phyloP scores from a whole-genome alignment of 2,888 invertebrate genomes.

The Cetonia aurata region DNA sequence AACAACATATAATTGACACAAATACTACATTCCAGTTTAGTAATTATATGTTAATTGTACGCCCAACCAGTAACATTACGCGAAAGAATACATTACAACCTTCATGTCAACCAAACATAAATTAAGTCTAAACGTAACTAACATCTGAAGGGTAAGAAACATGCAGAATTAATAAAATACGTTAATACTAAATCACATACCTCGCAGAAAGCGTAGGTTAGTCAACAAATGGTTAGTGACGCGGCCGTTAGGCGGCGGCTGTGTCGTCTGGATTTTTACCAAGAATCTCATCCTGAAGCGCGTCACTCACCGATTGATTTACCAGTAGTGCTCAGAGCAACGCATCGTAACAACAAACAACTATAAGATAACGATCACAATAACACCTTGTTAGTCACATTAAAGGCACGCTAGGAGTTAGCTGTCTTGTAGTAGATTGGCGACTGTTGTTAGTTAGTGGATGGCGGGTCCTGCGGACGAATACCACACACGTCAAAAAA shows the following conservation, averaged over 20 bases:
- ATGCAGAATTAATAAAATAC: neutral
- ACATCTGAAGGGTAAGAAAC: too few species aligned
- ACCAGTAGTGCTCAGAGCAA: conserved; percentile 25
- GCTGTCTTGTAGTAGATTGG: conserved; percentile 2
- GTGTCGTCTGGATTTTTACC: conserved; percentile 30
- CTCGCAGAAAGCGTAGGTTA: conserved; percentile 36
- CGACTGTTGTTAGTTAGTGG: conserved; percentile 15
- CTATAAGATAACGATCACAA: conserved; percentile 29
- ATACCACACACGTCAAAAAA: conserved; percentile 19
- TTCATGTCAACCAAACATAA: too few species aligned
- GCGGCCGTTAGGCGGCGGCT: conserved; percentile 23
- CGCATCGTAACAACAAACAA: conserved; percentile 24
- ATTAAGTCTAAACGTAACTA: too few species aligned
- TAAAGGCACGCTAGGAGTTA: conserved; percentile 14
- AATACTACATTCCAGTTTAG: too few species aligned
- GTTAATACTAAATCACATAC: conserved; percentile 22
- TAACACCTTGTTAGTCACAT: conserved; percentile 36
- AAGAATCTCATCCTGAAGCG: conserved; percentile 26
- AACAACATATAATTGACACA: too few species aligned
- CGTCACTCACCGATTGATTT: conserved; percentile 25
- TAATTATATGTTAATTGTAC: too few species aligned
- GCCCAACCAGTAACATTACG: too few species aligned
- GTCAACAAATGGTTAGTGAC: conserved; percentile 33
- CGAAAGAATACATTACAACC: too few species aligned
- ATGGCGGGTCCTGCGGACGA: conserved; percentile 17